These are phyloP conservation scores for Cephus pygmeus DNA, from an alignment of 2,888 invertebrate genomes.

Conservation along the genomic window DNA sequence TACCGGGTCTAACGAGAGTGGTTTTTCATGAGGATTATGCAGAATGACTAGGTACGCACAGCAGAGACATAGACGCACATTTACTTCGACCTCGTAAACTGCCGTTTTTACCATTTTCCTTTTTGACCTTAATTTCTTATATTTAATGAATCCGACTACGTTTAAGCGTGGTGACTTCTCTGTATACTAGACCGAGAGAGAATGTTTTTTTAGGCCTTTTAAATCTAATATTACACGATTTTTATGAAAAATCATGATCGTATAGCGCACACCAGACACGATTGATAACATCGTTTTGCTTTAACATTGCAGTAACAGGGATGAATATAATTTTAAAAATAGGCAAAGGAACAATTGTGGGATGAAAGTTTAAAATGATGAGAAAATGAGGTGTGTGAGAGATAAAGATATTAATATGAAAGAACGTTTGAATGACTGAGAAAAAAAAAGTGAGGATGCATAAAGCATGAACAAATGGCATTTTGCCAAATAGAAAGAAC, in stretches of 20 bases:
- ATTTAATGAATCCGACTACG: not conserved
- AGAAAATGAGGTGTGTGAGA: not conserved
- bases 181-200: not conserved
- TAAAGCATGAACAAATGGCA: constrained; percentile 26
- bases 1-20: not conserved
- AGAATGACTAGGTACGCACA: not conserved
- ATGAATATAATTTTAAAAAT: not conserved
- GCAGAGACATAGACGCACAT: not conserved
- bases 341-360: not conserved
- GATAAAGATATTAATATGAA: not conserved
- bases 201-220: constrained; percentile 3
- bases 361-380: not conserved
- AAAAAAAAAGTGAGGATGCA: constrained; percentile 9
- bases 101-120: not conserved
- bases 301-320: not conserved
- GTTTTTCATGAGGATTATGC: not conserved
- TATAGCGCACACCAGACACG: not conserved
- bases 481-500: constrained; percentile 36
- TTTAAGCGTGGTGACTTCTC: not conserved
- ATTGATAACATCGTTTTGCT: not conserved
- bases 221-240: not conserved
- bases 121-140: too few species aligned
- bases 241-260: not conserved
- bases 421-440: not conserved
- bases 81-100: not conserved